Evolutionary conservation across 2,797 vertebrate species (phyloP).

Genomic region (Eulemur mongoz): DNA sequence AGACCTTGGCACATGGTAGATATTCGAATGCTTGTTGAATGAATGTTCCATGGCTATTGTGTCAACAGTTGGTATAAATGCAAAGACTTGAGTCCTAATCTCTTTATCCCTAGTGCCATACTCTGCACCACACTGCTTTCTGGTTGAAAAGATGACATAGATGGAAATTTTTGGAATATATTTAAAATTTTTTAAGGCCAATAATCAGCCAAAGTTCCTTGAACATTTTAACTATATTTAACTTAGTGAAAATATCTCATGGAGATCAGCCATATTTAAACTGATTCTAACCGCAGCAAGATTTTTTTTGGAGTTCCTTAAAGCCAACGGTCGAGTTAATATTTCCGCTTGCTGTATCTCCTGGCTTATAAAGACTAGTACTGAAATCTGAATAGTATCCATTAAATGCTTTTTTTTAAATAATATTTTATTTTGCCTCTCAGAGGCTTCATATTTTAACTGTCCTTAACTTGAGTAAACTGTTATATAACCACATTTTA

Average conservation of each 20-base stretch:
- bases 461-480: not conserved
- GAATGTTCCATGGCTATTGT: not conserved
- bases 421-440: constrained; percentile 7
- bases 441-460: not conserved
- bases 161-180: not conserved
- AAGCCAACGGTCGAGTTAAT: not conserved
- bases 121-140: not conserved
- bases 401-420: not conserved
- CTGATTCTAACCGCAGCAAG: not conserved
- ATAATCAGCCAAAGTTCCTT: not conserved
- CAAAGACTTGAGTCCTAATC: not conserved
- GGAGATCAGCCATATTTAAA: not conserved
- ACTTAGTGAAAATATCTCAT: not conserved
- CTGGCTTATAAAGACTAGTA: not conserved
- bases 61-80: not conserved
- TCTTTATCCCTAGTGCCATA: not conserved
- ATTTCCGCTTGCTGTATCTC: not conserved
- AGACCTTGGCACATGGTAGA: not conserved
- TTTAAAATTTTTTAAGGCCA: not conserved
- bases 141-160: not conserved
- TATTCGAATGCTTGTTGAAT: not conserved
- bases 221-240: not conserved
- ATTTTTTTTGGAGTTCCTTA: not conserved
- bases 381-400: not conserved
- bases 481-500: not conserved